Evolutionary conservation across 2,797 vertebrate species (phyloP).

Genomic region (Potorous gilbertii): DNA sequence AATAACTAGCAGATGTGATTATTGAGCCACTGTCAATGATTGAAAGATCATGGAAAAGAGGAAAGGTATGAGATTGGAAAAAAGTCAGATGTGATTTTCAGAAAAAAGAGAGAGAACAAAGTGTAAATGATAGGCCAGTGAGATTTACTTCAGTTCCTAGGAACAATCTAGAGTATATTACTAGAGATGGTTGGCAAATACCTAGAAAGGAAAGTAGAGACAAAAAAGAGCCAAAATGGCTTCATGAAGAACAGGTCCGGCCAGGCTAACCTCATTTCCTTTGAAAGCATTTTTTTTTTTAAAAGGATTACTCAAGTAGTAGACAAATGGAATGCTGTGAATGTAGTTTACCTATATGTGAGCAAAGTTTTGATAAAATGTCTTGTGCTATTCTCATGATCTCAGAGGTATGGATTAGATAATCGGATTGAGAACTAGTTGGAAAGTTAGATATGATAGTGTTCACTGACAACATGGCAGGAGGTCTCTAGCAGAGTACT

Average conservation of each 20-base stretch:
- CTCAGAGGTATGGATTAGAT: neutral
- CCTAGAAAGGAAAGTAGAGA: neutral
- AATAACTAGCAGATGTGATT: neutral
- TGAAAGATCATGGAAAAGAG: neutral
- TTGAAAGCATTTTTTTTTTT: neutral
- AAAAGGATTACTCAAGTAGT: neutral
- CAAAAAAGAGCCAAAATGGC: neutral
- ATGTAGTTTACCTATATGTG: neutral
- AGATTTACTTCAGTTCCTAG: neutral
- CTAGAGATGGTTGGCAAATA: neutral
- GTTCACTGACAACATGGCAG: neutral
- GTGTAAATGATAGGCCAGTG: neutral
- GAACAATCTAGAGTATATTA: neutral
- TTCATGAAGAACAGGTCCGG: neutral
- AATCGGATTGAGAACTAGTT: neutral
- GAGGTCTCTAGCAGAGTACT: neutral
- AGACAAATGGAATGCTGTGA: neutral
- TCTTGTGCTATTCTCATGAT: neutral
- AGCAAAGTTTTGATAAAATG: neutral
- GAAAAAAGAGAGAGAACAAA: neutral
- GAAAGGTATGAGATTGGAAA: neutral
- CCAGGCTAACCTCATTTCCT: neutral
- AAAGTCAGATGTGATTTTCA: neutral
- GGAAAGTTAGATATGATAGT: neutral
- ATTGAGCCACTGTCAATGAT: neutral